Evolutionary conservation across 2,888 invertebrate species (phyloP).

Genomic region (Sipha maydis): DNA sequence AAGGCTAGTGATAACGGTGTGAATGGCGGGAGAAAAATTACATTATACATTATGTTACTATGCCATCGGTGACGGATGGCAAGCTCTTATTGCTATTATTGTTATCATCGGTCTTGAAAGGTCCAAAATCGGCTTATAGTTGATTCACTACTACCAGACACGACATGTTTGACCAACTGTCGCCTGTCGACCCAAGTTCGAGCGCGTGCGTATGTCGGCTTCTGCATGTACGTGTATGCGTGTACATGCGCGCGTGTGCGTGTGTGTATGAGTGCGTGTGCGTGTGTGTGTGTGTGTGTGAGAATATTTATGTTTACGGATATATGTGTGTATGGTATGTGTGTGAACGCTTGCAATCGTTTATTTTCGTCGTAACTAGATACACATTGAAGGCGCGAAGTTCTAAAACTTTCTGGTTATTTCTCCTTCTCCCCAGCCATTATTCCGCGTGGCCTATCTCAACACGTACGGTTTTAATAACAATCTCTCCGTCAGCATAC

Average conservation of each 20-base stretch:
- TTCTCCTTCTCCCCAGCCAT: background rate
- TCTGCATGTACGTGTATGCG: background rate
- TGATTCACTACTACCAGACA: background rate
- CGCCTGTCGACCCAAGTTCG: background rate
- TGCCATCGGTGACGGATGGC: background rate
- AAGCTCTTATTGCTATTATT: background rate
- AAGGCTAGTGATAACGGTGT: background rate
- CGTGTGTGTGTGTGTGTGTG: background rate
- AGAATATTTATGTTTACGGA: too few species aligned
- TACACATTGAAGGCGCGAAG: too few species aligned
- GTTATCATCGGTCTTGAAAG: background rate
- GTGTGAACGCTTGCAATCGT: too few species aligned
- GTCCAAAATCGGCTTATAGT: background rate
- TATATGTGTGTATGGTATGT: background rate
- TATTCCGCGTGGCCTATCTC: background rate
- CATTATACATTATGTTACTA: background rate
- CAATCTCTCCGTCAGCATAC: background rate
- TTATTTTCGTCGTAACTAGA: too few species aligned
- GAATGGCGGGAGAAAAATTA: background rate
- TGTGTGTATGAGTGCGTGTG: too few species aligned
- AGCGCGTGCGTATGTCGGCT: background rate
- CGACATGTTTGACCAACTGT: slow-evolving; percentile 23
- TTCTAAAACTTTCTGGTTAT: background rate
- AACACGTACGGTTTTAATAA: slow-evolving; percentile 5
- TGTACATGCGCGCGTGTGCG: background rate